Evolutionary conservation across 2,113 vertebrate genomes (phyloP).

Genomic region (Aleadryas rufinucha): DNA sequence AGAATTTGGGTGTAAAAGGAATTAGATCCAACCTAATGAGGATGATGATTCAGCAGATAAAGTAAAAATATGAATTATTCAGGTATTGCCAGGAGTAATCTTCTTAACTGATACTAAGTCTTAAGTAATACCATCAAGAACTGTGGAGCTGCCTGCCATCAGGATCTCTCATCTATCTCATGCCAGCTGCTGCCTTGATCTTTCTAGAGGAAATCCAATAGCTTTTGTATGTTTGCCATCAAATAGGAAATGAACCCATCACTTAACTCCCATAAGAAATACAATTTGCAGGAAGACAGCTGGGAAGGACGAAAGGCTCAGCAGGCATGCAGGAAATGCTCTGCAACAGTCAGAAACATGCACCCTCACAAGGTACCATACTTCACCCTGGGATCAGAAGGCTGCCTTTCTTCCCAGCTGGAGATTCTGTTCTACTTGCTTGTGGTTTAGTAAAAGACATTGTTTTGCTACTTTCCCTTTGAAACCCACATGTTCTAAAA

Average conservation of each 20-base stretch:
- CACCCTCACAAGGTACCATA: neutral
- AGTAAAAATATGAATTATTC: neutral
- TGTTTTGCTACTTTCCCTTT: conserved; percentile 3
- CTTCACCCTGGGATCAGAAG: neutral
- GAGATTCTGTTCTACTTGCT: neutral
- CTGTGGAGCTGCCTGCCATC: neutral
- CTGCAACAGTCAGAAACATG: neutral
- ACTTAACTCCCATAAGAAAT: neutral
- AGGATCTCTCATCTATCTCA: neutral
- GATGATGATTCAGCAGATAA: neutral
- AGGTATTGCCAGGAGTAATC: neutral
- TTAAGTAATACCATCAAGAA: neutral
- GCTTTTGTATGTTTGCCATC: neutral
- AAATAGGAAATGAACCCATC: neutral
- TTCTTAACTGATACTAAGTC: neutral
- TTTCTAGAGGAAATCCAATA: neutral
- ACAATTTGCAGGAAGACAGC: neutral
- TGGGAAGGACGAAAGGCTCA: neutral
- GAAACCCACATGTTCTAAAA: conserved; percentile 28
- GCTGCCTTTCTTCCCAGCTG: neutral
- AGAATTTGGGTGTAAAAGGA: neutral
- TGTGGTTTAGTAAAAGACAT: conserved; percentile 18
- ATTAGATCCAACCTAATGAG: neutral
- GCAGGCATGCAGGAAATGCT: neutral
- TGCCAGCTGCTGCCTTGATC: neutral